Conservation (phyloP, 2,888 invertebrate species). For the Melanchra persicariae region DNA sequence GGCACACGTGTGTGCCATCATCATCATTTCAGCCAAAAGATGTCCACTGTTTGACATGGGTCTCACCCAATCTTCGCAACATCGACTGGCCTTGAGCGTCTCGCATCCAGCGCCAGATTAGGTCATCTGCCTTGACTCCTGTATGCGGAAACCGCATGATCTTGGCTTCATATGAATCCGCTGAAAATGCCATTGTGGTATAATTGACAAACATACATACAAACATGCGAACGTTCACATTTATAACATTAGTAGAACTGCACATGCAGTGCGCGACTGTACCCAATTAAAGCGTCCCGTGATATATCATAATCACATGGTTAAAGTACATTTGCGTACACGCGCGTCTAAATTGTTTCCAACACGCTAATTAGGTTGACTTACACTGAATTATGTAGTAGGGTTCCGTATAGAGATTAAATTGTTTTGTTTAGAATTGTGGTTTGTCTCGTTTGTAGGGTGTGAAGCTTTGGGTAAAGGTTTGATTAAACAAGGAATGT, state of each 20-base stretch:
- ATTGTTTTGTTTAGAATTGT: conserved; percentile 39
- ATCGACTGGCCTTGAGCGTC: background rate
- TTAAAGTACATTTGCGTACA: conserved; percentile 66
- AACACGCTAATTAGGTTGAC: conserved; percentile 70
- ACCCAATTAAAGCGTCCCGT: conserved; percentile 61
- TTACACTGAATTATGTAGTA: conserved; percentile 53
- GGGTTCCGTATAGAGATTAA: conserved; percentile 56
- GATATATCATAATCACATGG: conserved; percentile 71
- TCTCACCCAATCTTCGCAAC: background rate
- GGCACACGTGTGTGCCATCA: too few relatives aligned
- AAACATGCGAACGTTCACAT: background rate
- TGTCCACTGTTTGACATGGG: too few relatives aligned
- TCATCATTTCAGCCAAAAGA: background rate
- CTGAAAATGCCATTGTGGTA: background rate
- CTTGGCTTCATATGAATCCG: too few relatives aligned
- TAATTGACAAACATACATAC: background rate
- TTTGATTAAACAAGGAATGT: conserved; percentile 18
- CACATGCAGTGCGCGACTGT: conserved; percentile 61
- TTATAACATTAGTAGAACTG: conserved; percentile 20
- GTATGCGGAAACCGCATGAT: too few relatives aligned
- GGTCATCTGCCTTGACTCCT: background rate
- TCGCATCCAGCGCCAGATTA: background rate
- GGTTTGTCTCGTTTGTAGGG: conserved; percentile 21
- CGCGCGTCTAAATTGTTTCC: conserved; percentile 70
- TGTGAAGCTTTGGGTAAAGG: conserved; percentile 5